Conservation (phyloP, 2,888 invertebrate species). For the Sphecodes monilicornis region DNA sequence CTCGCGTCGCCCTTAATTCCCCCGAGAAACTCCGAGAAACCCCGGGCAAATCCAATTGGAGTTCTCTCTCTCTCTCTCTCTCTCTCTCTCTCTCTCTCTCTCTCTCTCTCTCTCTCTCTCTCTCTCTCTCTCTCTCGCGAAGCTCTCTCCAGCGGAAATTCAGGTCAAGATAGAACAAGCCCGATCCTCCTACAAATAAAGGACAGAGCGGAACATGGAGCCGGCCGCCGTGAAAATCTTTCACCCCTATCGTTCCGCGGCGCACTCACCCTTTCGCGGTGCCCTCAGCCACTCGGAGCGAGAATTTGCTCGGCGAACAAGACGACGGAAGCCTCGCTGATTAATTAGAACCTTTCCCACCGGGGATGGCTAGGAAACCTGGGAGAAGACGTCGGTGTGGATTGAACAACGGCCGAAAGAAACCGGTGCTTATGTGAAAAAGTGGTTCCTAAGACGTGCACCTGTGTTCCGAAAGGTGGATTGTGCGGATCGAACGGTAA, state of each 20-base stretch:
- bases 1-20: conserved; percentile 2
- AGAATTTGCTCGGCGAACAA: conserved; percentile 55
- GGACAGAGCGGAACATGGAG: conserved; percentile 25
- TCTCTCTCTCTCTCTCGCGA: background rate
- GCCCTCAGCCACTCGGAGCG: conserved; percentile 24
- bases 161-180: conserved; percentile 12
- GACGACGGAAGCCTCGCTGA: conserved; percentile 58
- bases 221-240: conserved; percentile 17
- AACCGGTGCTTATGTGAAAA: conserved; percentile 17
- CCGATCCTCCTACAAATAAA: conserved; percentile 8
- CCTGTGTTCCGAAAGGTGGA: background rate
- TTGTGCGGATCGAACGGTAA: background rate
- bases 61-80: background rate
- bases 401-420: conserved; percentile 2
- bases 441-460: conserved; percentile 8
- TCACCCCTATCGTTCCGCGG: conserved; percentile 21
- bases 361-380: background rate
- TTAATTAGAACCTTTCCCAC: conserved; percentile 56
- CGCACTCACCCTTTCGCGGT: conserved; percentile 15
- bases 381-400: background rate
- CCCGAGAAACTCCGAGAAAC: background rate
- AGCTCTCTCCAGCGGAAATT: conserved; percentile 1
- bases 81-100: background rate
- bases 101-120: background rate
- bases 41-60: conserved; percentile 16